Evolutionary conservation across 2,888 invertebrate genomes (phyloP).

Genomic region (Heliconius ethilla): DNA sequence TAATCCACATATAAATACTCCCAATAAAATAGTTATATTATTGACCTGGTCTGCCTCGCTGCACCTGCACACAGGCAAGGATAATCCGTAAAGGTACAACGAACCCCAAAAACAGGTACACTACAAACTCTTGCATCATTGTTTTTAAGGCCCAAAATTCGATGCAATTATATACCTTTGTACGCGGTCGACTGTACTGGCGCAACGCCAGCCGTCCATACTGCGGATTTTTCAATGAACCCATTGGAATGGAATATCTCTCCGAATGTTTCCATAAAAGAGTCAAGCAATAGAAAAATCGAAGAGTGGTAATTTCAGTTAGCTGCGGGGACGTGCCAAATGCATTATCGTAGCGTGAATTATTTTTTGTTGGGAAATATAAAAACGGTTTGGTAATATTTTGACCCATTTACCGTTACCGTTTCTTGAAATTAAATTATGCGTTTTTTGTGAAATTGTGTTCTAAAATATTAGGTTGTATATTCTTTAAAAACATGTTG

Average conservation of each 20-base stretch:
- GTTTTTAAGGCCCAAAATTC: conserved; percentile 37
- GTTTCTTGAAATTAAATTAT: not conserved
- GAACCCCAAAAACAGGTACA: conserved; percentile 33
- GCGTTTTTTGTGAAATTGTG: not conserved
- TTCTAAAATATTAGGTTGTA: not conserved
- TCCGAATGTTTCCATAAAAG: conserved; percentile 77
- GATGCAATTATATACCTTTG: conserved; percentile 31
- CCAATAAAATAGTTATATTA: conserved; percentile 33
- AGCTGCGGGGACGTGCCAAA: conserved; percentile 40
- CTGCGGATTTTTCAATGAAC: conserved; percentile 81
- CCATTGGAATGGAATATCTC: conserved; percentile 79
- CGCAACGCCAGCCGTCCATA: conserved; percentile 73
- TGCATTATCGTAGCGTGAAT: conserved; percentile 35
- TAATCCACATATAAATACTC: conserved; percentile 35
- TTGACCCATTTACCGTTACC: not conserved
- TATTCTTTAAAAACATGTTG: not conserved
- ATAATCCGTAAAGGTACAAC: conserved; percentile 62
- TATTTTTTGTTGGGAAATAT: conserved; percentile 31
- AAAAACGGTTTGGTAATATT: conserved; percentile 14
- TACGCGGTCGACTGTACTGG: conserved; percentile 58
- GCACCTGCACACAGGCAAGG: conserved; percentile 72
- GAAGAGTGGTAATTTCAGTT: conserved; percentile 46
- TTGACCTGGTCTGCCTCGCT: conserved; percentile 48
- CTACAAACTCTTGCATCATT: conserved; percentile 26
- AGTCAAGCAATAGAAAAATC: conserved; percentile 72